Conservation (phyloP, 2,113 vertebrate genomes). For the Glareola pratincola region DNA sequence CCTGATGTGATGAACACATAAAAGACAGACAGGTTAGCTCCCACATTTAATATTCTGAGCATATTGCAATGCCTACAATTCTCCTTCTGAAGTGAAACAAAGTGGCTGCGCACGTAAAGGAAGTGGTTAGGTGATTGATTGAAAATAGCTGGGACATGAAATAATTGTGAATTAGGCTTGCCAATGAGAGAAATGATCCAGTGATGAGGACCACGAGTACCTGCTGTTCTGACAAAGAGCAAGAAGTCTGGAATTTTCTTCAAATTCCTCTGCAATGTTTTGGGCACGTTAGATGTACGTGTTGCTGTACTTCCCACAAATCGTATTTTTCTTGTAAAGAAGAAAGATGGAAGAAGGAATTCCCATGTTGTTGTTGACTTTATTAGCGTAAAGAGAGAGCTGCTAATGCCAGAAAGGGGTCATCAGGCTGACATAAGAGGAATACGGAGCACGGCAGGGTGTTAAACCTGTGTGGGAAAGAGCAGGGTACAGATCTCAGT, state of each 20-base stretch:
- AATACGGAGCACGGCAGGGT: rapidly evolving
- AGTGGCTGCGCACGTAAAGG: background rate
- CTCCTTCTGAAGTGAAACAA: background rate
- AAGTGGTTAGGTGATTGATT: background rate
- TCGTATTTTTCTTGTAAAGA: background rate
- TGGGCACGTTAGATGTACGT: background rate
- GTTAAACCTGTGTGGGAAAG: background rate
- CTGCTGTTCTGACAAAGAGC: background rate
- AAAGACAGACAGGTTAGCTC: background rate
- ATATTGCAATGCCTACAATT: background rate
- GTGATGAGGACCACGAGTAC: background rate
- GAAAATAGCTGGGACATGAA: background rate
- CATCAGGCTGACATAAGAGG: background rate
- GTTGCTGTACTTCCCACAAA: background rate
- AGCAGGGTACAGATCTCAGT: background rate
- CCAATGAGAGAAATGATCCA: background rate
- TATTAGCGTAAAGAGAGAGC: background rate
- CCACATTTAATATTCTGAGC: background rate
- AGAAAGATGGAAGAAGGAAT: background rate
- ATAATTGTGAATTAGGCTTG: background rate
- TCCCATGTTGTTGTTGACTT: background rate
- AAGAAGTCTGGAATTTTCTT: background rate
- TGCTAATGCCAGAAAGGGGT: background rate
- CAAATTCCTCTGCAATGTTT: background rate
- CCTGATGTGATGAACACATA: background rate